Percentiles rank a stretch among this genome's conserved stretches.
phyloP scores from a whole-genome alignment of 2,797 vertebrate genomes.

The Chiloscyllium punctatum region DNA sequence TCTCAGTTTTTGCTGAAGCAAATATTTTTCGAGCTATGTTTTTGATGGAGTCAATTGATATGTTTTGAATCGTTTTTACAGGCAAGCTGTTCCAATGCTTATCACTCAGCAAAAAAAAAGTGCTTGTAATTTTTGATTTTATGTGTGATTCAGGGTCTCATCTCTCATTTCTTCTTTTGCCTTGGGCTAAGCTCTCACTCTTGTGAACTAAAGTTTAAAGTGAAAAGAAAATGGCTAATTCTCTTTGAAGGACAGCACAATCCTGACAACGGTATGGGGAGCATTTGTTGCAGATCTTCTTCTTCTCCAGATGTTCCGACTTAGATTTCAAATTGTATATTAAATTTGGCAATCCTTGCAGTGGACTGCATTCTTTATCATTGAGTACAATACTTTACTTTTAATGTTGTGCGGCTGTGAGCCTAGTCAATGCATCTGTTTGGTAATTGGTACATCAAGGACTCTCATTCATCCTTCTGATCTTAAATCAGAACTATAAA shows the following conservation, averaged over 20 bases:
- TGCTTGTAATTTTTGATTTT: not conserved
- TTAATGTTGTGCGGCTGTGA: not conserved
- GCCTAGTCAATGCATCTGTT: not conserved
- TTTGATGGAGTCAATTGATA: not conserved
- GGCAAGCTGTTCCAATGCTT: too few relatives aligned
- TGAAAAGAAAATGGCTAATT: not conserved
- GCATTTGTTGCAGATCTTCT: not conserved
- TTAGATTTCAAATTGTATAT: not conserved
- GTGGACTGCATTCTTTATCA: not conserved
- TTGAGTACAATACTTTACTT: not conserved
- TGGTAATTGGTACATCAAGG: not conserved
- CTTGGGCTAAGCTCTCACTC: not conserved
- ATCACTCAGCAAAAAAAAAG: not conserved
- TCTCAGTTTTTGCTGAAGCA: not conserved
- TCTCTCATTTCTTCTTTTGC: not conserved
- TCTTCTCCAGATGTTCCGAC: not conserved
- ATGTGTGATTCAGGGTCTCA: not conserved
- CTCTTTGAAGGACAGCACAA: not conserved
- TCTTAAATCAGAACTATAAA: not conserved
- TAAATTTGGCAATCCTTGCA: not conserved
- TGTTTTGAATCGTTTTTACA: too few relatives aligned
- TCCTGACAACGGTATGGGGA: not conserved
- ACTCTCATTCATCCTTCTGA: not conserved
- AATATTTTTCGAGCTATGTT: not conserved
- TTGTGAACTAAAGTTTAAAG: not conserved